Base-by-base conservation (phyloP, 2,888 invertebrate species). In the Lasioglossum malachurum region DNA sequence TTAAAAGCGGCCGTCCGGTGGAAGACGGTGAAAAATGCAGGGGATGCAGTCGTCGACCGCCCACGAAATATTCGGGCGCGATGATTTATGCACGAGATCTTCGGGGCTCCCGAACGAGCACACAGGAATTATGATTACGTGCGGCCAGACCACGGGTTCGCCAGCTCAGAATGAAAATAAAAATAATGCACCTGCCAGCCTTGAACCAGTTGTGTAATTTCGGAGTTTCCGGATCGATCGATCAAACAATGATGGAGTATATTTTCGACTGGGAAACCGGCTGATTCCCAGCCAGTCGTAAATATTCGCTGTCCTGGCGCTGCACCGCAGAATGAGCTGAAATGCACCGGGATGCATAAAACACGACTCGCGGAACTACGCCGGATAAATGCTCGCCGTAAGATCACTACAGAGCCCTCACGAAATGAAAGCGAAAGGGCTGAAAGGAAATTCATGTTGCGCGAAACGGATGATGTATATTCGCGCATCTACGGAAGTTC, bases 281-380 rank as follows among this genome's bases (percentile, higher is more conserved):
- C n/a, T 53, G 72, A 84, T 76, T 82, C 67, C 8, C 75, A 77
- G 82, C 71, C 60, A 69, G 71, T 69, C 67, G 79, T 89, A 88
- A 90, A 90, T 90, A 90, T 88, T 89, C 75, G 4, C 79, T 27
- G 64, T 49, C 19, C 64, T n/a, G 72, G 46, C 46, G 35, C 16
- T 35, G 38, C 81, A 74, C 53, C 49, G 23, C 69, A 53, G 78
- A 84, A 82, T 88, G 74, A 72, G 23, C 53, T 53, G 53, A 53
- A 53, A 53, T 88, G 82, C 72, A 87, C 80, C 53, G 23, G 53
- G 86, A 76, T 67, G 72, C 87, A 84, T 87, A 87, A 90, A 89
- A 83, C 78, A 72, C 79, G 78, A 31, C 49, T 76, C 74, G n/a
- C n/a, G 60, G 67, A 79, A 75, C 71, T 41, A 44, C 60, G 60